phyloP scores from a whole-genome alignment of 2,888 invertebrate genomes.

The Sphaerophoria taeniata region DNA sequence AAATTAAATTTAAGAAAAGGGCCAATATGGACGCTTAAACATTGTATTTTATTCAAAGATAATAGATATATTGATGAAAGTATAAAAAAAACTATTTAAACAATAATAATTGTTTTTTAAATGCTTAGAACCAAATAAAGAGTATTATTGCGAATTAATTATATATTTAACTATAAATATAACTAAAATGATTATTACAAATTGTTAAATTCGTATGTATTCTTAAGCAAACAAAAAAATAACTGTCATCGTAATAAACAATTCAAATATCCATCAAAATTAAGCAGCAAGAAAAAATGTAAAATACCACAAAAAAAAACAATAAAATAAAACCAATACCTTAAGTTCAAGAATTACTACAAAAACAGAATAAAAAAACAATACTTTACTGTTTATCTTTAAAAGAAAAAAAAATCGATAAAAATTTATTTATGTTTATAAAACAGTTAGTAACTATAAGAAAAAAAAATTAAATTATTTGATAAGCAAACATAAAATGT shows the following conservation, averaged over 20 bases:
- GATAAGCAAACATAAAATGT: conserved; percentile 17
- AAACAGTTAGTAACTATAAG: conserved; percentile 45
- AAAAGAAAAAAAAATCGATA: conserved; percentile 18
- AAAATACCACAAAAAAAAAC: conserved; percentile 30
- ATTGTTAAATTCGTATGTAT: conserved; percentile 54
- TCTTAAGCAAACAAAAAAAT: conserved; percentile 26
- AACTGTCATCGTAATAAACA: conserved; percentile 21
- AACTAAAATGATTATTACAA: conserved; percentile 48
- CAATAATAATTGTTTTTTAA: conserved; percentile 37
- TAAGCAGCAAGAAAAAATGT: conserved; percentile 30
- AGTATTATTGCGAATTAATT: conserved; percentile 47
- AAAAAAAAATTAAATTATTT: conserved; percentile 4
- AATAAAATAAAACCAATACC: conserved; percentile 44
- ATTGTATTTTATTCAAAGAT: conserved; percentile 60
- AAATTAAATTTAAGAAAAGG: conserved; percentile 27
- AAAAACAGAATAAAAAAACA: conserved; percentile 2
- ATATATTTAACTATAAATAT: conserved; percentile 20
- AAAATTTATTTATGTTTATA: conserved; percentile 57
- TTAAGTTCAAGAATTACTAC: conserved; percentile 59
- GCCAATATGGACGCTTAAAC: conserved; percentile 67
- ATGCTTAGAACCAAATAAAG: conserved; percentile 53
- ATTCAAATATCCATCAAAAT: conserved; percentile 25
- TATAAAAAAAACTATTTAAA: conserved; percentile 35
- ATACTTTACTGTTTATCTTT: not conserved
- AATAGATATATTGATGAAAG: conserved; percentile 22